These are phyloP conservation scores for Odontomyia ornata DNA, from an alignment of 2,888 invertebrate species.

Conservation along the genomic window DNA sequence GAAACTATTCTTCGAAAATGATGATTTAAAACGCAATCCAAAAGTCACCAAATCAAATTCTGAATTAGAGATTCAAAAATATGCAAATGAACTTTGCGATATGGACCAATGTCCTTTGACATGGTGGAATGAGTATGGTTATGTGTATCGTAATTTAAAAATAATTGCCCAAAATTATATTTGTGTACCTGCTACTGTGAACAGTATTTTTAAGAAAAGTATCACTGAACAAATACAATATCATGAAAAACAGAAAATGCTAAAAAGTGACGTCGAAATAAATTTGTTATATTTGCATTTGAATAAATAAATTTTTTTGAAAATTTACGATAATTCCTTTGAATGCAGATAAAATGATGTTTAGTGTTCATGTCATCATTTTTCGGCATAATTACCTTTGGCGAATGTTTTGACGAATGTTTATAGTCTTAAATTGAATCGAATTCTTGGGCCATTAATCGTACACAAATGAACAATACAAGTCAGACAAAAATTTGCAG, in stretches of 20 bases:
- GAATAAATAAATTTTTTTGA: slow-evolving; percentile 25
- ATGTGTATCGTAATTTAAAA: slow-evolving; percentile 53
- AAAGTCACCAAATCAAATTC: slow-evolving; percentile 50
- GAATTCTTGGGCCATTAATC: too few relatives aligned
- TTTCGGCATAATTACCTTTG: too few relatives aligned
- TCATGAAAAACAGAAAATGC: slow-evolving; percentile 23
- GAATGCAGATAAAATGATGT: too few relatives aligned
- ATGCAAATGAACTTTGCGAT: slow-evolving; percentile 53
- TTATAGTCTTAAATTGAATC: too few relatives aligned
- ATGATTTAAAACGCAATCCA: slow-evolving; percentile 26
- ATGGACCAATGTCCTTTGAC: slow-evolving; percentile 56
- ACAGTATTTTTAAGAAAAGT: slow-evolving; percentile 49
- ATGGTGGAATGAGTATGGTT: slow-evolving; percentile 56
- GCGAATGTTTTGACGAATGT: too few relatives aligned
- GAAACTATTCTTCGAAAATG: slow-evolving; percentile 36
- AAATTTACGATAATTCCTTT: too few relatives aligned
- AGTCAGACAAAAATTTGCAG: too few relatives aligned
- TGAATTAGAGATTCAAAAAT: slow-evolving; percentile 54
- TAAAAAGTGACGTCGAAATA: background rate
- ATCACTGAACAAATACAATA: slow-evolving; percentile 20
- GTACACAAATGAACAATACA: too few relatives aligned
- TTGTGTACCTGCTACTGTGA: slow-evolving; percentile 55
- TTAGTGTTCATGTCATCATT: too few relatives aligned
- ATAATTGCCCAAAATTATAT: slow-evolving; percentile 55
- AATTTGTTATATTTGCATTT: slow-evolving; percentile 37